Evolutionary conservation across 2,888 invertebrate genomes (phyloP), one percentile per base, ranked within the genome.

Genomic region (Pollenia labialis): DNA sequence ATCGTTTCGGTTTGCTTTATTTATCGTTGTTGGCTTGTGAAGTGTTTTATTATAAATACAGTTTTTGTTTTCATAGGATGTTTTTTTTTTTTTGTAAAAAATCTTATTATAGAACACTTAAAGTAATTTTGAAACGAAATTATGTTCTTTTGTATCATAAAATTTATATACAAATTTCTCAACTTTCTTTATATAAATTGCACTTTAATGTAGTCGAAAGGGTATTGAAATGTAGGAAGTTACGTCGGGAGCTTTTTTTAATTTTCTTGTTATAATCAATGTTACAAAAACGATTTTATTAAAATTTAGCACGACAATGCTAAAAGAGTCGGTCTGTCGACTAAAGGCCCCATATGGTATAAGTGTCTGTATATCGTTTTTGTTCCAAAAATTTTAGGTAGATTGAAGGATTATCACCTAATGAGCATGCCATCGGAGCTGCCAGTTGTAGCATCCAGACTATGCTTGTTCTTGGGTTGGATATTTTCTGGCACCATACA

Each of bases 81-180:
- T 44, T 66, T 16, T 1, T 54, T 44, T n/a, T 62, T 50, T 32
- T 9, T 8, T 32, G 12, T 23, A 80, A 66, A 14, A 66, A 42
- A 48, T 11, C 56, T 66, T 10, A 56, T 71, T 80, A 75, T 18
- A 42, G 48, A 42, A n/a, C 44, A 76, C 82, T 82, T 68, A 44
- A 23, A 42, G 14, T 48, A 10, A 10, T 6, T 68, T 40, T 40
- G 40, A 4, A 48, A 58, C 12, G 14, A 52, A 46, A 46, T 44
- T 44, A 46, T 18, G 18, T 11, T 64, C 44, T 46, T 44, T 46
- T 64, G 18, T 44, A 12, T 32, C 4, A 32, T 6, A 44, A 12
- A 64, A 46, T 44, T 64, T 64, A 7, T 64, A 12, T 16, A 11
- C n/a, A n/a, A n/a, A n/a, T 64, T 64, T 64, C 44, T 46, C 10